Evolutionary conservation across 2,113 vertebrate species (phyloP).

Genomic region (Protomyctophum bolini): DNA sequence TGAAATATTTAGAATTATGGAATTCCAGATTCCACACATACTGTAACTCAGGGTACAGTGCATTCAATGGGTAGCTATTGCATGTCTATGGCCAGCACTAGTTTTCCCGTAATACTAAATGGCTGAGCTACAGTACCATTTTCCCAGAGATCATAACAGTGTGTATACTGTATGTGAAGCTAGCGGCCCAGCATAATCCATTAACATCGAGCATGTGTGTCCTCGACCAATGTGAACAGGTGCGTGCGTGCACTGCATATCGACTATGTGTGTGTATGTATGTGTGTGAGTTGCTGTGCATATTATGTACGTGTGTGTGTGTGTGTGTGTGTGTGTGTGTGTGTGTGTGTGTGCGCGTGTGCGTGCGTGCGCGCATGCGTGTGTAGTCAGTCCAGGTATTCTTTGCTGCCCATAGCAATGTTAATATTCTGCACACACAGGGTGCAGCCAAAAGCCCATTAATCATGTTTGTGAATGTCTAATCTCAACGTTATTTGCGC

Average conservation of each 20-base stretch:
- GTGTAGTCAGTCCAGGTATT: constrained; percentile 49
- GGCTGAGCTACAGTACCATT: constrained; percentile 11
- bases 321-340: constrained; percentile 7
- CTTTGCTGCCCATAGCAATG: constrained; percentile 55
- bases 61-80: constrained; percentile 14
- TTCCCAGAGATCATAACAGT: constrained; percentile 30
- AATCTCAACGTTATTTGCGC: constrained; percentile 76
- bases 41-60: constrained; percentile 1
- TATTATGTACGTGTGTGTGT: constrained; percentile 27
- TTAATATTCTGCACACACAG: constrained; percentile 75
- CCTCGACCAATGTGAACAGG: constrained; percentile 21
- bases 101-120: constrained; percentile 16
- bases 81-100: constrained; percentile 8
- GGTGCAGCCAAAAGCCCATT: constrained; percentile 67
- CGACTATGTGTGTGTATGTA: neutral
- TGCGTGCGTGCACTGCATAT: neutral
- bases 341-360: neutral
- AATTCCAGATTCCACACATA: too few species aligned
- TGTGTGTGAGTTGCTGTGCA: constrained; percentile 1
- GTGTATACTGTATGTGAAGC: constrained; percentile 19
- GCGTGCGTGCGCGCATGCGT: neutral
- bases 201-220: constrained; percentile 28
- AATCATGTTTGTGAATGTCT: constrained; percentile 80
- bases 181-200: constrained; percentile 23
- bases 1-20: too few species aligned